phyloP scores from a whole-genome alignment of 1,140 invertebrate genomes.

The Euura lappo region DNA sequence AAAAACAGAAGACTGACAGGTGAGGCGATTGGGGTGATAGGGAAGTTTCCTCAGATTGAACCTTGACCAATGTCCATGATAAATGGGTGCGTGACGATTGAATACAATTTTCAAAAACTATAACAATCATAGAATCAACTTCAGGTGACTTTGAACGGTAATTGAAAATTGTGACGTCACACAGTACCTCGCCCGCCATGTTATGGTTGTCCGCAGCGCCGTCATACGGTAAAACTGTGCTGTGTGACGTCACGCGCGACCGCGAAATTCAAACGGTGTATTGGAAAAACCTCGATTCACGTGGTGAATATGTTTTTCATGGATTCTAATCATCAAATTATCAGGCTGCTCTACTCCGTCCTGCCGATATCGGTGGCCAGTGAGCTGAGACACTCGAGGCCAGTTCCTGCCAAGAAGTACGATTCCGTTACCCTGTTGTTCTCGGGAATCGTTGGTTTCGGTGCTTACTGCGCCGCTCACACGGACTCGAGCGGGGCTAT shows the following conservation, averaged over 20 bases:
- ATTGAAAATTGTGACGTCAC: too few species aligned
- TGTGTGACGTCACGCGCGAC: too few species aligned
- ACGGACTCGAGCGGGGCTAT: slow-evolving; percentile 87
- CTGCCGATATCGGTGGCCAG: slow-evolving; percentile 92
- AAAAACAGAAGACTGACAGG: slow-evolving; percentile 97
- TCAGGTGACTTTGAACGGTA: too few species aligned
- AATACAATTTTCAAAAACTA: too few species aligned
- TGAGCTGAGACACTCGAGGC: slow-evolving; percentile 87
- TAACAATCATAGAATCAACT: too few species aligned
- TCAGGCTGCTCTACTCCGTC: slow-evolving; percentile 91
- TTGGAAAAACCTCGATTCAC: neutral
- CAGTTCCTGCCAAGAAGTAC: slow-evolving; percentile 85
- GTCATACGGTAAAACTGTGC: too few species aligned
- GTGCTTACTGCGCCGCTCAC: slow-evolving; percentile 84
- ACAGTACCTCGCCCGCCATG: too few species aligned
- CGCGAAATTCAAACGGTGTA: too few species aligned
- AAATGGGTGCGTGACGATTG: too few species aligned
- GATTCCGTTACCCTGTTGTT: slow-evolving; percentile 91
- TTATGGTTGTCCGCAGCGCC: too few species aligned
- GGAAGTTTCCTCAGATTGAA: too few species aligned
- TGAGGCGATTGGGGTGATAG: slow-evolving; percentile 48
- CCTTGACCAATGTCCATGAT: too few species aligned
- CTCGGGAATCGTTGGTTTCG: slow-evolving; percentile 93
- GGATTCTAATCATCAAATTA: neutral
- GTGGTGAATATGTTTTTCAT: neutral